Conservation (phyloP, 2,113 vertebrate species). For the Tupaia chinensis region DNA sequence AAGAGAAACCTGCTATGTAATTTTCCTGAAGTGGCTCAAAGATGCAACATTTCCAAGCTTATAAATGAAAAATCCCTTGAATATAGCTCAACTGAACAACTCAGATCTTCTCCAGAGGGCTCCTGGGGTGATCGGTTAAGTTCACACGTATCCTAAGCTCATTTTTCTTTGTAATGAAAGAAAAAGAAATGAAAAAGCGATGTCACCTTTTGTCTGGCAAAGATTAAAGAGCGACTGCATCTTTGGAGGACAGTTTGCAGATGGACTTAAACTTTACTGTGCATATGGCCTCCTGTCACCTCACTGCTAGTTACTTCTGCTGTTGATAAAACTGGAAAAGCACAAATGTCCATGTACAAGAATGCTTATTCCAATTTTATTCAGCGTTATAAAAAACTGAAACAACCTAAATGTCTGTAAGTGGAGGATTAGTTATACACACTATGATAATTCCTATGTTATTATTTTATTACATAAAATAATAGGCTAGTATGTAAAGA, state of each 20-base stretch:
- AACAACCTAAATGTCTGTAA: conserved; percentile 5
- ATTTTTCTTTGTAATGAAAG: conserved; percentile 44
- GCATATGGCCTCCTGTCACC: neutral
- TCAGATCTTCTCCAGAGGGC: conserved; percentile 19
- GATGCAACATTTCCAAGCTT: conserved; percentile 34
- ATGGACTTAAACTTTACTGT: neutral
- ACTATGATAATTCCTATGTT: neutral
- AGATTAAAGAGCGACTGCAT: neutral
- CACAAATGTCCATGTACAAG: neutral
- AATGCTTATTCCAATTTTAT: neutral
- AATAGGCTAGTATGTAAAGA: conserved; percentile 1
- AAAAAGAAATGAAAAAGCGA: conserved; percentile 20
- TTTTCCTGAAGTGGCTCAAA: conserved; percentile 49
- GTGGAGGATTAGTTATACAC: neutral
- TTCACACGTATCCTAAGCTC: conserved; percentile 32
- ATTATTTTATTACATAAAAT: neutral
- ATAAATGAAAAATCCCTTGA: conserved; percentile 59
- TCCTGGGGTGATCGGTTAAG: conserved; percentile 1
- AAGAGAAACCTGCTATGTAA: conserved; percentile 39
- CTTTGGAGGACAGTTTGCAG: conserved; percentile 7
- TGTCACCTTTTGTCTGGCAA: neutral
- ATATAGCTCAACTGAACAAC: neutral
- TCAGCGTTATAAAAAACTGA: conserved; percentile 21
- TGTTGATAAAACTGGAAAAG: conserved; percentile 1
- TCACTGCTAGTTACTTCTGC: neutral